Evolutionary conservation across 1,140 invertebrate genomes (phyloP), one percentile per base, ranked within the genome.

Genomic region (Homarus americanus): DNA sequence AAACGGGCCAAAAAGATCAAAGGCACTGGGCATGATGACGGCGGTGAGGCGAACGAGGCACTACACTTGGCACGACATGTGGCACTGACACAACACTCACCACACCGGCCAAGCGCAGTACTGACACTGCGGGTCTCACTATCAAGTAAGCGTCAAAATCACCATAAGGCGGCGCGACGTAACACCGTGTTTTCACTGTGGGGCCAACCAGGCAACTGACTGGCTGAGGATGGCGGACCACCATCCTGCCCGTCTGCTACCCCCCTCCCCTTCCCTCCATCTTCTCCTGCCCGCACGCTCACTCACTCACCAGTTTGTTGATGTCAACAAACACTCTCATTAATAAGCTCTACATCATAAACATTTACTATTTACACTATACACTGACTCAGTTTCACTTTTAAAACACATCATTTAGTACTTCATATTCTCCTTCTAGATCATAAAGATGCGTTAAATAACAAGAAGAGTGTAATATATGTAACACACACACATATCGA

Each of bases 1-100:
- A 58, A 92, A 91, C 40, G 89, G 85, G 10, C 90, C 92, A 44
- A 92, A 92, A 24, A 91, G 53, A 75, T 92, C 96, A 91, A 96
- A 96, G 66, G 95, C 94, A 93, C 96, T 95, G 93, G 96, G 95
- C 93, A 96, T 94, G 92, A 95, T 96, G 95, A 94, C 96, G 95
- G 94, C 96, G 69, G 91, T 84, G 58, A 93, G 93, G 78, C 44
- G 72, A 82, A 83, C 63, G 69, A 89, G 86, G 78, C 76, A 82
- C 82, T 76, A 83, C 34, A 63, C 79, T 76, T 36, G 63, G 82
- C 34, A 41, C 38, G 12, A 76, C 87, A 84, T 90, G 87, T 90
- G 69, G 34, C 69, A 53, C 34, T 24, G 9, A 24, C 28, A 53
- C 28, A 17, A 1, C 24, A 2, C 36, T 40, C 63, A 40, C n/a